These are phyloP conservation scores for Lophura nycthemera DNA, from an alignment of 2,113 vertebrate genomes.

Conservation along the genomic window DNA sequence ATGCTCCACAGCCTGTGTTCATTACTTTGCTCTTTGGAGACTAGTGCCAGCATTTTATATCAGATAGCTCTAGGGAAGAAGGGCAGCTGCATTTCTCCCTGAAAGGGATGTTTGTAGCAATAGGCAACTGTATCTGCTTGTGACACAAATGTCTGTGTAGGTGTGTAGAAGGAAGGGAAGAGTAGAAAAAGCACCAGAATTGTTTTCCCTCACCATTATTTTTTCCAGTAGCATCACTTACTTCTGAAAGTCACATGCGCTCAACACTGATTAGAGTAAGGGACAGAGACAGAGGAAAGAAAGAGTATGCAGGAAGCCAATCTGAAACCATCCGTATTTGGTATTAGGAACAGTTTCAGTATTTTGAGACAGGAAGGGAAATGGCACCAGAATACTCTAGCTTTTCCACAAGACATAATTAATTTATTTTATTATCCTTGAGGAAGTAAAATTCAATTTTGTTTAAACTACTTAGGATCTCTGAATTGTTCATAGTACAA, in stretches of 20 bases:
- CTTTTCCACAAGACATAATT: not conserved
- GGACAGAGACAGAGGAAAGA: not conserved
- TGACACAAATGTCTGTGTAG: no score
- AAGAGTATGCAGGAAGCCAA: not conserved
- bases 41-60: not conserved
- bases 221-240: fast-evolving
- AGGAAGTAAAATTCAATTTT: constrained; percentile 2
- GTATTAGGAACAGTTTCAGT: not conserved
- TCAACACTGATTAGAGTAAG: not conserved
- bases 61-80: not conserved
- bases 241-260: not conserved
- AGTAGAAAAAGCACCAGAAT: not conserved
- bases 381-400: constrained; percentile 14
- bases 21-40: not conserved
- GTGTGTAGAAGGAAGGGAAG: no score
- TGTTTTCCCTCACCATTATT: not conserved
- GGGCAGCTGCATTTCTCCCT: not conserved
- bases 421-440: constrained; percentile 17
- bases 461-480: not conserved
- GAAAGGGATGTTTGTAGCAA: not conserved
- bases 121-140: not conserved
- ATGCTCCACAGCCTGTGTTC: not conserved
- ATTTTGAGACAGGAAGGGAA: not conserved
- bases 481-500: not conserved
- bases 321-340: not conserved